These are phyloP conservation scores for Drosophila repleta DNA, from an alignment of 1,140 invertebrate genomes.

Conservation along the genomic window DNA sequence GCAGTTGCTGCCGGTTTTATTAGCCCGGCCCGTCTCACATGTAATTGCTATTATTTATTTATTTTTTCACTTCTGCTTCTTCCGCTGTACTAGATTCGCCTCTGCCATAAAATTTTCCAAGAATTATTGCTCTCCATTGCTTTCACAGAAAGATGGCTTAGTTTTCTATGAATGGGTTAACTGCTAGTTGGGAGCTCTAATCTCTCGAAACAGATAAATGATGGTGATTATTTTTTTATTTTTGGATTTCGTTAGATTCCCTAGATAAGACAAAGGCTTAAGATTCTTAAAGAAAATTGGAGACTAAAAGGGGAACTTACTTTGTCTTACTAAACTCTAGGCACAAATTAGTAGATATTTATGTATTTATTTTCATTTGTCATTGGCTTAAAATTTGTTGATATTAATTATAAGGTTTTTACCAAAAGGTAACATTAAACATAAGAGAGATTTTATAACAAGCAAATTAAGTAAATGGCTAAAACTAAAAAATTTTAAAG, in stretches of 20 bases:
- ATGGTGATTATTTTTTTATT: slow-evolving; percentile 3
- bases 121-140: slow-evolving; percentile 48
- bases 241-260: too few relatives aligned
- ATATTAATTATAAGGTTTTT: too few relatives aligned
- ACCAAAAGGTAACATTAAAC: background rate
- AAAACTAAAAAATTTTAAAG: too few relatives aligned
- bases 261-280: slow-evolving; percentile 21
- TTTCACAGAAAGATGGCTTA: slow-evolving; percentile 48
- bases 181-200: slow-evolving; percentile 38
- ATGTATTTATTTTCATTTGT: too few relatives aligned
- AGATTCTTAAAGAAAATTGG: background rate
- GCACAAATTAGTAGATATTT: too few relatives aligned
- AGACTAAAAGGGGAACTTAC: too few relatives aligned
- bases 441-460: too few relatives aligned
- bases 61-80: background rate
- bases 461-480: too few relatives aligned
- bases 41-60: slow-evolving; percentile 73
- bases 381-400: too few relatives aligned
- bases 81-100: slow-evolving; percentile 9
- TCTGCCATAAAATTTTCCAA: slow-evolving; percentile 44
- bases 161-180: slow-evolving; percentile 56
- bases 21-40: slow-evolving; percentile 41
- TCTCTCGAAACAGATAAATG: slow-evolving; percentile 51
- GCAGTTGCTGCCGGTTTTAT: slow-evolving; percentile 65
- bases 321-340: too few relatives aligned